Conservation (phyloP, 2,113 vertebrate species). For the Copsychus sechellarum region DNA sequence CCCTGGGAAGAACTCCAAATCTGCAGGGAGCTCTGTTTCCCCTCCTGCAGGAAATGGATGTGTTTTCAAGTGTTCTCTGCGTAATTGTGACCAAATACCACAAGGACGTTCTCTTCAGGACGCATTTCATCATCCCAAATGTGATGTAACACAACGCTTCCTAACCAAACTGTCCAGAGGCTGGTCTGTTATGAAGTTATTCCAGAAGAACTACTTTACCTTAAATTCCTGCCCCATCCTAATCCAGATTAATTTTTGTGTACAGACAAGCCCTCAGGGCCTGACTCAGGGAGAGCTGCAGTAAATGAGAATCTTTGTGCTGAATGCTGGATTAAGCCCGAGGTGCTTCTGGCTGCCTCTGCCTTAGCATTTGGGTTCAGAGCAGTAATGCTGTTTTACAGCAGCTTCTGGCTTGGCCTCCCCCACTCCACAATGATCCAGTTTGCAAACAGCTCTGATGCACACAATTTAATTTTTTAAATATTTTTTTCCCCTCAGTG, state of each 20-base stretch:
- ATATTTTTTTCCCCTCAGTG: not conserved
- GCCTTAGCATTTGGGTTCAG: not conserved
- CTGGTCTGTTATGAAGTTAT: conserved; percentile 13
- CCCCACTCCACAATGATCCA: not conserved
- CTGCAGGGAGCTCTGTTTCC: not conserved
- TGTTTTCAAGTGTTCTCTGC: not conserved
- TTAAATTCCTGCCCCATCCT: not conserved
- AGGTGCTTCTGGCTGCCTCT: not conserved
- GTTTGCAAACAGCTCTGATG: not conserved
- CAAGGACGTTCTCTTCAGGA: conserved; percentile 37
- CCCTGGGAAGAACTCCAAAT: not conserved
- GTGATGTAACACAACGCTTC: not conserved
- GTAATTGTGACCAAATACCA: conserved; percentile 14
- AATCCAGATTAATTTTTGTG: conserved; percentile 52
- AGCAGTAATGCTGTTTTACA: not conserved
- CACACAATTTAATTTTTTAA: not conserved
- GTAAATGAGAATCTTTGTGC: not conserved
- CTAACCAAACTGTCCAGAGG: not conserved
- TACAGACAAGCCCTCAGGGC: conserved; percentile 36
- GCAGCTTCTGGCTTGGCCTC: not conserved
- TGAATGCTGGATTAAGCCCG: not conserved
- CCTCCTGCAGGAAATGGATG: conserved; percentile 16
- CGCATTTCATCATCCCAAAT: conserved; percentile 11
- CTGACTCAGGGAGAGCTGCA: not conserved
- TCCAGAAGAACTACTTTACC: conserved; percentile 11